Percentiles rank a stretch among this genome's conserved stretches.
Conservation (phyloP, 2,888 invertebrate species). For the Ormia ochracea region DNA sequence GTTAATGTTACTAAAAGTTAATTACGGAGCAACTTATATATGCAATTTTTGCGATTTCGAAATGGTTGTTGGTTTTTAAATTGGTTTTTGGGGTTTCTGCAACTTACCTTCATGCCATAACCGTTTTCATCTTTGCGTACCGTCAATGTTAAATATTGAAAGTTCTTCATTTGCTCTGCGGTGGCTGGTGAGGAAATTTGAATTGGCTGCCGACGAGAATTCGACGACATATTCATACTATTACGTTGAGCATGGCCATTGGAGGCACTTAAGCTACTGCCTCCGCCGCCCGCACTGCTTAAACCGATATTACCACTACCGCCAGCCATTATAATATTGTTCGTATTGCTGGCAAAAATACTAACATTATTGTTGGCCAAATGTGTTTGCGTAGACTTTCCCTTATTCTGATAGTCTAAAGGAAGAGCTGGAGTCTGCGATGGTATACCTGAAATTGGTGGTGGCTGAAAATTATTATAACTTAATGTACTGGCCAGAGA, state of each 20-base stretch:
- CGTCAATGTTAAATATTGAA: constrained; percentile 75
- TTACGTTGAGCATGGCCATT: constrained; percentile 64
- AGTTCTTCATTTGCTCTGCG: constrained; percentile 73
- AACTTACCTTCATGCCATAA: constrained; percentile 77
- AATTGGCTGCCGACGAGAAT: constrained; percentile 70
- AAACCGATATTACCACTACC: constrained; percentile 63
- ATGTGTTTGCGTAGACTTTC: constrained; percentile 66
- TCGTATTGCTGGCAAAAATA: constrained; percentile 35
- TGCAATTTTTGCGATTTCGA: not conserved
- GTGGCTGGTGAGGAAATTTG: constrained; percentile 68
- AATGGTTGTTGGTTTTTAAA: not conserved
- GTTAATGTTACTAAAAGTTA: constrained; percentile 8
- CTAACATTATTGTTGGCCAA: constrained; percentile 54
- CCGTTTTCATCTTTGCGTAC: constrained; percentile 77
- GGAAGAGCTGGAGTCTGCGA: constrained; percentile 76
- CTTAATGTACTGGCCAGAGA: constrained; percentile 71
- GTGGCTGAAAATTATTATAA: constrained; percentile 58
- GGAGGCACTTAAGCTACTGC: constrained; percentile 59
- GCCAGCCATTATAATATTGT: constrained; percentile 65
- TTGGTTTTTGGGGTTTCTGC: not conserved
- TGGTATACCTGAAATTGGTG: constrained; percentile 65
- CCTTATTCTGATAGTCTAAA: constrained; percentile 68
- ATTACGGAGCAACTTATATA: constrained; percentile 15
- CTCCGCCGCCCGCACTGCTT: constrained; percentile 63
- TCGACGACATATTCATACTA: constrained; percentile 67